Conservation (phyloP, 2,888 invertebrate species). For the Malacosoma neustria region DNA sequence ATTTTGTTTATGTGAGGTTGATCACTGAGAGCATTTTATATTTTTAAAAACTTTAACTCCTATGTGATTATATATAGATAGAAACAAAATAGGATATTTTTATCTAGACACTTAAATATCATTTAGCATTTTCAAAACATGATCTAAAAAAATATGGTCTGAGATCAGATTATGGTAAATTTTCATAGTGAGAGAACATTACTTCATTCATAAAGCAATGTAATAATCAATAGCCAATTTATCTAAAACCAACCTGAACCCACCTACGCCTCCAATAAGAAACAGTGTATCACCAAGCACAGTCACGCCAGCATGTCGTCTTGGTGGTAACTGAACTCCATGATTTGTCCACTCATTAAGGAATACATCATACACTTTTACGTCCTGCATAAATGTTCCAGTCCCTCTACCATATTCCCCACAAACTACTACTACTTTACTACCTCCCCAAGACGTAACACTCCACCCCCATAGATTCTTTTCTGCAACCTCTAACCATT, state of each 20-base stretch:
- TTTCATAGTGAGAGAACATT: too few species aligned
- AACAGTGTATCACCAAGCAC: slow-evolving; percentile 40
- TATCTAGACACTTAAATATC: too few species aligned
- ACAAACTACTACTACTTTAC: slow-evolving; percentile 45
- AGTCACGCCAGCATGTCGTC: slow-evolving; percentile 48
- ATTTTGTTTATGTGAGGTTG: too few species aligned
- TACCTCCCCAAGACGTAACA: slow-evolving; percentile 43
- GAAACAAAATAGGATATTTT: too few species aligned
- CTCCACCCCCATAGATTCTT: slow-evolving; percentile 60
- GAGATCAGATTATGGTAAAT: too few species aligned
- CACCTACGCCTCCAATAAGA: slow-evolving; percentile 57
- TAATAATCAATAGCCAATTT: too few species aligned
- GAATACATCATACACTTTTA: slow-evolving; percentile 48
- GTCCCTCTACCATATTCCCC: slow-evolving; percentile 55
- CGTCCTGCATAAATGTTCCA: slow-evolving; percentile 44
- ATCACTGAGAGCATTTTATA: too few species aligned
- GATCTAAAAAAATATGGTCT: too few species aligned
- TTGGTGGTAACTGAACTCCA: slow-evolving; percentile 39
- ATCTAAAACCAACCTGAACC: slow-evolving; percentile 45
- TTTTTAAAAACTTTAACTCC: too few species aligned
- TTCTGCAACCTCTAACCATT: slow-evolving; percentile 51
- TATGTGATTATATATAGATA: too few species aligned
- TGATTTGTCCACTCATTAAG: slow-evolving; percentile 46
- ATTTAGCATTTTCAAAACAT: too few species aligned
- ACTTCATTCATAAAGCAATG: too few species aligned